Evolutionary conservation across 2,888 invertebrate genomes (phyloP).

Genomic region (Strigamia crassipes): DNA sequence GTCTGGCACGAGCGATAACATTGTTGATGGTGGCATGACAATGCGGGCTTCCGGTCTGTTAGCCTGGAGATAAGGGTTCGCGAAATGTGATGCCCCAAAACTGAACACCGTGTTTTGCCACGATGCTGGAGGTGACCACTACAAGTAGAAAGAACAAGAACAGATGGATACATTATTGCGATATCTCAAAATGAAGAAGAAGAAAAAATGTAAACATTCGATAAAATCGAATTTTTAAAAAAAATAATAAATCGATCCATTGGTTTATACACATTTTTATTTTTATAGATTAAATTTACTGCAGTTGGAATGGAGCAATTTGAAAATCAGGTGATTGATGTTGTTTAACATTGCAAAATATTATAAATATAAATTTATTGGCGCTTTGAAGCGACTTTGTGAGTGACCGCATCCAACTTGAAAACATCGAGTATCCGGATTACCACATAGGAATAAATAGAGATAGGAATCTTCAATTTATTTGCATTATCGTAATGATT

Average conservation of each 20-base stretch:
- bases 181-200: neutral
- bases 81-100: conserved; percentile 2
- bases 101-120: neutral
- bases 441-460: neutral
- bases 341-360: too few relatives aligned
- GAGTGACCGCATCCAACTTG: too few relatives aligned
- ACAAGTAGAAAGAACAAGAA: neutral
- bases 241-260: too few relatives aligned
- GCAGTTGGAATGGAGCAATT: too few relatives aligned
- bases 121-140: neutral
- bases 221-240: neutral
- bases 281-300: too few relatives aligned
- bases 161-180: neutral
- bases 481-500: neutral
- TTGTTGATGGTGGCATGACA: conserved; percentile 10
- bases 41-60: conserved; percentile 10
- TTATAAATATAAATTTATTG: too few relatives aligned
- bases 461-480: neutral
- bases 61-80: conserved; percentile 10
- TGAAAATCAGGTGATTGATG: too few relatives aligned
- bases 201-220: neutral
- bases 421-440: neutral
- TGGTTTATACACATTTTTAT: too few relatives aligned
- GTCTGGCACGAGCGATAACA: conserved; percentile 10
- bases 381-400: too few relatives aligned